A percentile compares a stretch with the other conserved stretches of the same genome.
Evolutionary conservation across 2,797 vertebrate genomes (phyloP).

Genomic region (Pitangus sulphuratus): DNA sequence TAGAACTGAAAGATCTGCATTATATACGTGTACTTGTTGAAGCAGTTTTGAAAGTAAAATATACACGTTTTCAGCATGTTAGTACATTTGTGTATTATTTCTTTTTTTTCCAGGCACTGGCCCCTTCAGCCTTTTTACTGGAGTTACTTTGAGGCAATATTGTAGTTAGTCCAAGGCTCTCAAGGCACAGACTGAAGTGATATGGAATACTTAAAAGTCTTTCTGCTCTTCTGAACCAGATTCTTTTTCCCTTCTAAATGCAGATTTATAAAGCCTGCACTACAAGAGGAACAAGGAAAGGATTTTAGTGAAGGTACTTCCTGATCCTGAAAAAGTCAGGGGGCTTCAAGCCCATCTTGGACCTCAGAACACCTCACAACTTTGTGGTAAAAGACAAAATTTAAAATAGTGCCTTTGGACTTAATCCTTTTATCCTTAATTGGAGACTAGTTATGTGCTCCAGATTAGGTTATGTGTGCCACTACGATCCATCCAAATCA

Average conservation of each 20-base stretch:
- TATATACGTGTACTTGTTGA: background rate
- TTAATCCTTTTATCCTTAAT: constrained; percentile 55
- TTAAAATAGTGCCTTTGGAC: constrained; percentile 72
- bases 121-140: constrained; percentile 25
- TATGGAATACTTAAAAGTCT: constrained; percentile 50
- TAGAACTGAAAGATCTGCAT: background rate
- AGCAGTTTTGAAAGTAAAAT: background rate
- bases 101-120: background rate
- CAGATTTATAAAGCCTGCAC: constrained; percentile 74
- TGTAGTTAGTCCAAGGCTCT: constrained; percentile 30
- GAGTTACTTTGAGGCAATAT: background rate
- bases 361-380: constrained; percentile 73
- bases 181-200: constrained; percentile 41
- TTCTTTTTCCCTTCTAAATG: constrained; percentile 74
- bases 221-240: constrained; percentile 72
- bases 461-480: constrained; percentile 34
- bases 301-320: constrained; percentile 75
- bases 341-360: constrained; percentile 76
- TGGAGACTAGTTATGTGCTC: constrained; percentile 51
- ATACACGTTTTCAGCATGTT: background rate
- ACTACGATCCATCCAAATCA: background rate
- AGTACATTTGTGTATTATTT: background rate
- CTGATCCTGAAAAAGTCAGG: constrained; percentile 73
- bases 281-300: constrained; percentile 71
- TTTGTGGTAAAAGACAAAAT: constrained; percentile 73